phyloP scores from a whole-genome alignment of 2,797 vertebrate genomes.

The Acanthornis magna region DNA sequence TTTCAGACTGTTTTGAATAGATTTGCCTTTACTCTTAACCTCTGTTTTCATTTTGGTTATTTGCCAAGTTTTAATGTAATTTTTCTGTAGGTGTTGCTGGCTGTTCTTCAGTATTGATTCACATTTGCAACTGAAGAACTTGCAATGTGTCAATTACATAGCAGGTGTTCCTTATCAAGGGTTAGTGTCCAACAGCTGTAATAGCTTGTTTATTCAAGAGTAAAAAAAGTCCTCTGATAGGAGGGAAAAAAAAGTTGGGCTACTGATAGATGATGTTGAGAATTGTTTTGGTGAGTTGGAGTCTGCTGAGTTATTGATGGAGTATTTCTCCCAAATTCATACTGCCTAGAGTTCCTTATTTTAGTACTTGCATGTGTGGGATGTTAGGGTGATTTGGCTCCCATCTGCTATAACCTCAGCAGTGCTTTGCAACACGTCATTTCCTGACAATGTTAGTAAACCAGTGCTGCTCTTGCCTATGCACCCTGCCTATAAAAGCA shows the following conservation, averaged over 20 bases:
- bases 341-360: background rate
- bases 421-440: background rate
- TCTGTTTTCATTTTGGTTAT: background rate
- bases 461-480: background rate
- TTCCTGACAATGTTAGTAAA: background rate
- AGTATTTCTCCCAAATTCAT: background rate
- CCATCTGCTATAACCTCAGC: background rate
- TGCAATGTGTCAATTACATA: background rate
- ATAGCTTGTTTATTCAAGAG: background rate
- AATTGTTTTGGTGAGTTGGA: background rate
- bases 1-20: background rate
- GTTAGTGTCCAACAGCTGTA: background rate
- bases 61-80: background rate
- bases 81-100: background rate
- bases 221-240: background rate
- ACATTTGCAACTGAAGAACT: background rate
- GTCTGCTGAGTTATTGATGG: background rate
- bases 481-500: background rate
- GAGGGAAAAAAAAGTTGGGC: background rate
- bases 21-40: background rate
- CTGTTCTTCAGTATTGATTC: background rate
- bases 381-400: background rate
- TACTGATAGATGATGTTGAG: background rate
- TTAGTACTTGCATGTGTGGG: background rate
- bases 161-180: background rate